Percentiles rank a stretch among this genome's conserved stretches.
Evolutionary conservation across 2,113 vertebrate genomes (phyloP).

Genomic region (Psophia crepitans): DNA sequence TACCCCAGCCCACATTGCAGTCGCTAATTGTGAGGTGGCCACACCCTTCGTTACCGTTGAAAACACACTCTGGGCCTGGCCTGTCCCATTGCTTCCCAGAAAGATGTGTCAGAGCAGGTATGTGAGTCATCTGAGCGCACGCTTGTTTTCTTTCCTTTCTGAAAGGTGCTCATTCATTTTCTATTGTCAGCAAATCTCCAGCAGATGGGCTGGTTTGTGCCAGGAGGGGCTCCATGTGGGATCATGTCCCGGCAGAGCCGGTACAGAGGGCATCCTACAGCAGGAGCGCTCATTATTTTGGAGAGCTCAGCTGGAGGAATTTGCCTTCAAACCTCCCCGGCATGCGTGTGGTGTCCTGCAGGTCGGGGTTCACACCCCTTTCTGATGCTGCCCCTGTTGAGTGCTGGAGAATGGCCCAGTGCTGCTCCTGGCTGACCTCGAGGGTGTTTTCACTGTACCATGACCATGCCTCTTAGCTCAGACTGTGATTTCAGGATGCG

Average conservation of each 20-base stretch:
- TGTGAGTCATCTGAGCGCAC: neutral
- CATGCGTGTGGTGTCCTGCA: neutral
- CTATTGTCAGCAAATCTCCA: neutral
- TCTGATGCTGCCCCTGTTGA: neutral
- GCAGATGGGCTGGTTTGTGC: neutral
- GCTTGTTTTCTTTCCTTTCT: neutral
- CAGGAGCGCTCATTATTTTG: neutral
- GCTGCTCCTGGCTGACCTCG: neutral
- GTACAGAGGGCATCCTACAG: neutral
- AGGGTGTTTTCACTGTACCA: neutral
- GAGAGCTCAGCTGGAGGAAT: neutral
- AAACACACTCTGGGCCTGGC: neutral
- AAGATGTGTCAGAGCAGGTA: constrained; percentile 32
- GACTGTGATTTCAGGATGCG: neutral
- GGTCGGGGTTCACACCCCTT: neutral
- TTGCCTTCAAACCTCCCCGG: neutral
- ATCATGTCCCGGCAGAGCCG: neutral
- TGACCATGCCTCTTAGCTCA: neutral
- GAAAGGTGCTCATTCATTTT: neutral
- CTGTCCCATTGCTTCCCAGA: neutral
- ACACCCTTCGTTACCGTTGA: neutral
- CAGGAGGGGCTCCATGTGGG: neutral
- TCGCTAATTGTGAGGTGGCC: neutral
- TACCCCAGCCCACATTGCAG: neutral
- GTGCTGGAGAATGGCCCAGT: neutral